phyloP scores from a whole-genome alignment of 2,797 vertebrate species.

The Dipus sagitta region DNA sequence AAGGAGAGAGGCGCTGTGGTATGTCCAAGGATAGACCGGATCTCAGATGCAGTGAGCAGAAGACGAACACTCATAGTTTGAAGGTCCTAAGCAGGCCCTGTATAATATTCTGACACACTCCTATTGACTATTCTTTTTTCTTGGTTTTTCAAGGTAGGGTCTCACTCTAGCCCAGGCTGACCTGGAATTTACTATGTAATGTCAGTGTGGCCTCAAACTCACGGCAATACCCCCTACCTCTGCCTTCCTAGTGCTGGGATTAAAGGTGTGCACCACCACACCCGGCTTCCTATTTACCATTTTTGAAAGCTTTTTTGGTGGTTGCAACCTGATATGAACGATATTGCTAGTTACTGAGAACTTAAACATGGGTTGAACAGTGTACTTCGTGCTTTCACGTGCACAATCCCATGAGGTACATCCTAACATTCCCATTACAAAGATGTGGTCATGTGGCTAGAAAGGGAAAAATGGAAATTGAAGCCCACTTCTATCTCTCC shows the following conservation, averaged over 20 bases:
- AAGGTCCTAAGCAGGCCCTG: neutral
- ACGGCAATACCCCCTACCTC: too few relatives aligned
- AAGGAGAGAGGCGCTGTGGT: neutral
- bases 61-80: too few relatives aligned
- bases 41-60: rapidly evolving
- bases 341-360: neutral
- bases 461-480: conserved; percentile 10
- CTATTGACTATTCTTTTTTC: too few relatives aligned
- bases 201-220: too few relatives aligned
- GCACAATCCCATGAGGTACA: neutral
- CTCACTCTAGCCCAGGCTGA: too few relatives aligned
- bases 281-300: neutral
- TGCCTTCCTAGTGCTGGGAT: too few relatives aligned
- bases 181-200: too few relatives aligned
- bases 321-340: neutral
- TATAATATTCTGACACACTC: too few relatives aligned
- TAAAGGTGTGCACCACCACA: too few relatives aligned
- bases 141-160: too few relatives aligned
- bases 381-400: neutral
- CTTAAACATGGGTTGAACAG: neutral
- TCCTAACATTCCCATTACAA: neutral
- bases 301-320: neutral
- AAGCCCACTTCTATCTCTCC: neutral
- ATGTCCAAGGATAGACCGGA: too few relatives aligned
- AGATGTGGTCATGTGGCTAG: neutral